phyloP scores from a whole-genome alignment of 35 echinoderm and acorn worm species.

The Ptychodera flava region DNA sequence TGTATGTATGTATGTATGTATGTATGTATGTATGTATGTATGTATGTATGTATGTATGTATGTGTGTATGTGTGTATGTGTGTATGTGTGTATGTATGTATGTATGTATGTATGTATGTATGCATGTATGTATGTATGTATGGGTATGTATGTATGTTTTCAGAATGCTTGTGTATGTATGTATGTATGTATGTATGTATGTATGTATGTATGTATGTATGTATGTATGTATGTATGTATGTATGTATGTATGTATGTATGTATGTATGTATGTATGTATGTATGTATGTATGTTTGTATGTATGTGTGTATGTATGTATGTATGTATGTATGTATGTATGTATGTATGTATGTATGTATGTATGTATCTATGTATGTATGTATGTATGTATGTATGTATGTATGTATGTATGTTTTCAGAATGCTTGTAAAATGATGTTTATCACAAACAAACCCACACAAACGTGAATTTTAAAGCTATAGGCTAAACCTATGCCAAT shows the following conservation, averaged over 20 bases:
- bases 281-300: not conserved
- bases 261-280: constrained; percentile 2
- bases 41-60: constrained; percentile 2
- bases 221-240: not conserved
- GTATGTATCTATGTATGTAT: not conserved
- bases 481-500: too few species aligned
- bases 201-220: constrained; percentile 2
- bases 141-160: not conserved
- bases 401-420: constrained; percentile 1
- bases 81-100: not conserved
- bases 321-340: not conserved
- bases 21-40: not conserved
- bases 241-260: not conserved
- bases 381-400: constrained; percentile 2
- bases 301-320: not conserved
- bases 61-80: not conserved
- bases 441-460: too few species aligned
- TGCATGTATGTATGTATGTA: not conserved
- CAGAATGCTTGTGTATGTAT: not conserved
- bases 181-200: constrained; percentile 2
- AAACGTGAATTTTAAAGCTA: too few species aligned
- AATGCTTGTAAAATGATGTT: too few species aligned
- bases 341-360: not conserved
- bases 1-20: not conserved
- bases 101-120: constrained; percentile 2